These are phyloP conservation scores for Alfaro cultratus DNA, from an alignment of 2,797 vertebrate genomes.

Conservation along the genomic window DNA sequence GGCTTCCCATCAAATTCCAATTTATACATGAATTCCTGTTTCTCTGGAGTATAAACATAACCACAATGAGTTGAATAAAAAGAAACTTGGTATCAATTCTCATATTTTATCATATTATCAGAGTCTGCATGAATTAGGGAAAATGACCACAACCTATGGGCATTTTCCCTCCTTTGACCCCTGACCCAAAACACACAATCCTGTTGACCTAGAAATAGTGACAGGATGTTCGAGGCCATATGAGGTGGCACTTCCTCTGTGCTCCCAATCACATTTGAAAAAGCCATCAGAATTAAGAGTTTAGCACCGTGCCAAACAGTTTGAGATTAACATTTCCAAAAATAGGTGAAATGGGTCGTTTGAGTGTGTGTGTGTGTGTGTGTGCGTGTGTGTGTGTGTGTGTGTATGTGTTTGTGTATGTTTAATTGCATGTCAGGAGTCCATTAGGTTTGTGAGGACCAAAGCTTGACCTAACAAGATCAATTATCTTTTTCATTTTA, in stretches of 20 bases:
- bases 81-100: neutral
- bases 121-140: neutral
- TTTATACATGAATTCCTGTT: neutral
- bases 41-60: neutral
- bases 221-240: slow-evolving; percentile 29
- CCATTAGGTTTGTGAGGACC: neutral
- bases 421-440: neutral
- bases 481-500: neutral
- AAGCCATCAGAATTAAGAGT: slow-evolving; percentile 64
- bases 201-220: slow-evolving; percentile 42
- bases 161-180: slow-evolving; percentile 31
- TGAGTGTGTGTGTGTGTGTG: neutral
- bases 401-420: neutral
- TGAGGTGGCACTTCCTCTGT: slow-evolving; percentile 23
- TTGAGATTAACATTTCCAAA: slow-evolving; percentile 68
- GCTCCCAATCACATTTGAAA: slow-evolving; percentile 60
- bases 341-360: slow-evolving; percentile 55
- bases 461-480: neutral
- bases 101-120: neutral
- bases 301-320: slow-evolving; percentile 63
- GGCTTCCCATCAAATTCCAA: neutral
- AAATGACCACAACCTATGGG: neutral
- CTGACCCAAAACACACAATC: slow-evolving; percentile 24
- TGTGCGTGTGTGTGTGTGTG: too few species aligned
- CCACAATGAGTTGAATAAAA: neutral